Conservation (phyloP, 2,113 vertebrate species). For the Rynchops niger region DNA sequence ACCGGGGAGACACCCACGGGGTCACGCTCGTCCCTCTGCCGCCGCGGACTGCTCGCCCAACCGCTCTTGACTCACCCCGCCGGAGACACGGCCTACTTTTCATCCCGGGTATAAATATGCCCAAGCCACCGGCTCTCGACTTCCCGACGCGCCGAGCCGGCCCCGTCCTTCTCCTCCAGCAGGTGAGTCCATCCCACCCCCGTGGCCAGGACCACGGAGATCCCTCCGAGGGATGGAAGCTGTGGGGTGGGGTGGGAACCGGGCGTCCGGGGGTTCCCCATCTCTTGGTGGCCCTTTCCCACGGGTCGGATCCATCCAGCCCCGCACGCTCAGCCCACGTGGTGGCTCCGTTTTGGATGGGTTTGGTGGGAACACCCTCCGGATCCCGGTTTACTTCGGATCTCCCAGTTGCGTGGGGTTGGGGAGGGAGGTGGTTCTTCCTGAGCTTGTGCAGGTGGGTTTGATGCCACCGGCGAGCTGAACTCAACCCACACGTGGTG, state of each 20-base stretch:
- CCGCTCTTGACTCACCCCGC: background rate
- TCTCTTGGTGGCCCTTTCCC: background rate
- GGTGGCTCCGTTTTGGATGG: background rate
- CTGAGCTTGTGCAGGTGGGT: background rate
- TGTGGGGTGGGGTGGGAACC: background rate
- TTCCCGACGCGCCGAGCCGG: background rate
- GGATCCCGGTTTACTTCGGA: background rate
- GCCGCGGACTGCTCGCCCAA: background rate
- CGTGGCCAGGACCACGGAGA: background rate
- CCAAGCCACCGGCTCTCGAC: background rate
- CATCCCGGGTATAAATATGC: background rate
- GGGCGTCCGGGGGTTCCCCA: fast-evolving
- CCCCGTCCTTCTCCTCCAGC: background rate
- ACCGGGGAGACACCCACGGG: background rate
- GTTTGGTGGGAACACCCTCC: background rate
- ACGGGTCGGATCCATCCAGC: fast-evolving
- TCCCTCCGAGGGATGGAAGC: background rate
- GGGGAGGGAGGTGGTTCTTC: background rate
- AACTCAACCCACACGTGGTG: background rate
- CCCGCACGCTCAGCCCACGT: background rate
- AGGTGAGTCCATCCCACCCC: background rate
- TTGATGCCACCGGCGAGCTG: background rate
- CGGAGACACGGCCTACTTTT: background rate
- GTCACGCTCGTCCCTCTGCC: background rate
- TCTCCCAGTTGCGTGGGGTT: background rate